Evolutionary conservation across 2,888 invertebrate species (phyloP).

Genomic region (Carcina quercana): DNA sequence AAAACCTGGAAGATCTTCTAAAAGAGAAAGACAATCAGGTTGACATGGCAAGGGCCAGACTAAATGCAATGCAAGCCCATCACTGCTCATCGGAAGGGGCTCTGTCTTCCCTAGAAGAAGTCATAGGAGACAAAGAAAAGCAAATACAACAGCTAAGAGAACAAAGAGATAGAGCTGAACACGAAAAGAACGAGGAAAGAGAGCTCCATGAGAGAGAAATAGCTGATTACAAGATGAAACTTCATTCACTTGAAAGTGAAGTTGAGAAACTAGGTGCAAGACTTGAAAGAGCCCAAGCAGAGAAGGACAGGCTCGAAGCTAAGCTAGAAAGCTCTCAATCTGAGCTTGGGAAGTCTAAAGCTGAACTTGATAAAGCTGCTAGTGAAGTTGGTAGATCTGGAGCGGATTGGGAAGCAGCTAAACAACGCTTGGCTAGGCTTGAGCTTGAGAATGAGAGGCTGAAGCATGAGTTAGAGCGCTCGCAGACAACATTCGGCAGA

Average conservation of each 20-base stretch:
- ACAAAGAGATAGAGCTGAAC: conserved; percentile 95
- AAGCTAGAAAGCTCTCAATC: conserved; percentile 95
- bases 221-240: conserved; percentile 96
- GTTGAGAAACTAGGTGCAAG: conserved; percentile 91
- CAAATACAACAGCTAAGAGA: conserved; percentile 96
- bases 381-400: conserved; percentile 92
- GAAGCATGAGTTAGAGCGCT: conserved; percentile 88
- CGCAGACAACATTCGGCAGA: conserved; percentile 88
- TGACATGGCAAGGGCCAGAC: conserved; percentile 92
- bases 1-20: conserved; percentile 96
- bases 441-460: conserved; percentile 94
- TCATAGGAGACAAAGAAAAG: conserved; percentile 96
- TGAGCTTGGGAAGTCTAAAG: conserved; percentile 95
- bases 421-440: conserved; percentile 86
- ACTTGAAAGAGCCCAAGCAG: conserved; percentile 90
- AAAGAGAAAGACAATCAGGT: conserved; percentile 99
- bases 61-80: conserved; percentile 95
- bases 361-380: conserved; percentile 93
- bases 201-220: conserved; percentile 94
- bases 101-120: conserved; percentile 93
- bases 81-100: conserved; percentile 96
- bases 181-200: conserved; percentile 96
- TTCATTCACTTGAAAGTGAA: conserved; percentile 92
- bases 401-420: conserved; percentile 91
- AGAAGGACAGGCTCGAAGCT: conserved; percentile 92